phyloP scores from a whole-genome alignment of 2,113 vertebrate genomes.

The Bambusicola thoracicus region DNA sequence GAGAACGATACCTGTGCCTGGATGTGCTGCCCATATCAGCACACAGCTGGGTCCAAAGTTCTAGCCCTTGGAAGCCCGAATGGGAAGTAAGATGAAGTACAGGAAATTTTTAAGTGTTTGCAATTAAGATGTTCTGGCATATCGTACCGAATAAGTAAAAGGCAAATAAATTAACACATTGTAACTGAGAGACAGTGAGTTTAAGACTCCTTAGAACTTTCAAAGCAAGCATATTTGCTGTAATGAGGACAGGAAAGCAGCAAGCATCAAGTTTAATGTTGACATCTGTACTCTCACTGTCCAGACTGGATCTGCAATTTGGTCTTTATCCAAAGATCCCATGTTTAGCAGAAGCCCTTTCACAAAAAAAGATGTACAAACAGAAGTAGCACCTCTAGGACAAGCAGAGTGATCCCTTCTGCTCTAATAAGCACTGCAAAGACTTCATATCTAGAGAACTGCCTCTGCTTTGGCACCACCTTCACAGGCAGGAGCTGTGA shows the following conservation, averaged over 20 bases:
- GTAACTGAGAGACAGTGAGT: not conserved
- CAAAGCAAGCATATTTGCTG: rapidly evolving
- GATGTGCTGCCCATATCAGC: not conserved
- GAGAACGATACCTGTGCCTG: not conserved
- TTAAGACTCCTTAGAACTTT: not conserved
- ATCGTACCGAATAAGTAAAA: not conserved
- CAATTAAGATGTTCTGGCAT: not conserved
- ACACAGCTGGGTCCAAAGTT: not conserved
- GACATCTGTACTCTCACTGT: not conserved
- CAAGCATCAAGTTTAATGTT: rapidly evolving
- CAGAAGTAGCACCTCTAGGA: constrained; percentile 1
- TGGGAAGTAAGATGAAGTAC: not conserved
- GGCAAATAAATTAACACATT: not conserved
- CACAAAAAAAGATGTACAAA: not conserved
- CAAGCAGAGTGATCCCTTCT: constrained; percentile 1
- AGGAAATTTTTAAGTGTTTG: not conserved
- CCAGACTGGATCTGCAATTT: not conserved
- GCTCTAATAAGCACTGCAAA: constrained; percentile 28
- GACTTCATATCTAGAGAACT: not conserved
- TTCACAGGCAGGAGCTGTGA: not conserved
- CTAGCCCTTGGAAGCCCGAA: not conserved
- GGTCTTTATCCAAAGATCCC: not conserved
- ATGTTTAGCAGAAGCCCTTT: not conserved
- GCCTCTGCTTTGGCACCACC: not conserved
- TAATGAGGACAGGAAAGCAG: not conserved